Evolutionary conservation across 2,888 invertebrate genomes (phyloP).

Genomic region (Antheraea yamamai): DNA sequence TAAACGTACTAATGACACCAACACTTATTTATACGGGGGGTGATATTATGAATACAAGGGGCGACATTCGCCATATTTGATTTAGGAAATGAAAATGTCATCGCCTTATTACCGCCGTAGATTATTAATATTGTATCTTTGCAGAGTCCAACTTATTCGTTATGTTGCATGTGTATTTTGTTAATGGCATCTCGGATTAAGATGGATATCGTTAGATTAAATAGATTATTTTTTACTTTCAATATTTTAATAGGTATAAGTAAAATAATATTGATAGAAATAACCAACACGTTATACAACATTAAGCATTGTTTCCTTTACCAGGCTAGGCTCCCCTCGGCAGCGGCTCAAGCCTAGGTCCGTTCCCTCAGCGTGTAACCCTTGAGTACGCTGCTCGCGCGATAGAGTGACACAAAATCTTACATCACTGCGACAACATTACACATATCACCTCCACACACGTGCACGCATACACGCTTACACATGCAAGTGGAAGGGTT

Average conservation of each 20-base stretch:
- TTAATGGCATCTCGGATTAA: constrained; percentile 22
- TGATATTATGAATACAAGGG: constrained; percentile 47
- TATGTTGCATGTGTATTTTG: constrained; percentile 10
- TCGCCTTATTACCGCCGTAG: constrained; percentile 51
- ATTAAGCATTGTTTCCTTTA: background rate
- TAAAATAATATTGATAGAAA: background rate
- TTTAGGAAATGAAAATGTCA: constrained; percentile 79
- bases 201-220: constrained; percentile 17
- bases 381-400: no score
- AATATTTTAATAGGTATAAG: background rate
- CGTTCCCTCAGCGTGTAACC: no score
- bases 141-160: constrained; percentile 12
- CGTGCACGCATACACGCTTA: no score
- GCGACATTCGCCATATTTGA: constrained; percentile 62
- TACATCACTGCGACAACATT: no score
- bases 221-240: background rate
- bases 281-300: background rate
- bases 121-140: constrained; percentile 23
- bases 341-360: no score
- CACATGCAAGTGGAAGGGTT: no score
- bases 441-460: no score
- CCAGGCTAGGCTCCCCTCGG: no score
- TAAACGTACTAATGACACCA: constrained; percentile 52
- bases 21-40: constrained; percentile 58
- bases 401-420: no score